These are phyloP conservation scores for Oeneis ivallda DNA, from an alignment of 2,888 invertebrate genomes.

Conservation along the genomic window DNA sequence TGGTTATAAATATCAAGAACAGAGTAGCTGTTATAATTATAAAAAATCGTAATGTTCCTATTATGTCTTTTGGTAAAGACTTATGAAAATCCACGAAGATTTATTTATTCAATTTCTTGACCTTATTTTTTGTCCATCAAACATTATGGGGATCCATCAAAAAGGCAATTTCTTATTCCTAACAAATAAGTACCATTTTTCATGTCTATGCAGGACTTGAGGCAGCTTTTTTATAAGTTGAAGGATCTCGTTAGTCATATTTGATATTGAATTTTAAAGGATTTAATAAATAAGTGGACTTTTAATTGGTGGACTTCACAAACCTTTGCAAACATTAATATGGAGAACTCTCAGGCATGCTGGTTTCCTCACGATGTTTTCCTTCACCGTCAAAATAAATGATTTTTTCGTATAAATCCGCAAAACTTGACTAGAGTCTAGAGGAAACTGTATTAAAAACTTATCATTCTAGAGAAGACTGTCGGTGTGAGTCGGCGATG, in stretches of 20 bases:
- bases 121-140: slow-evolving; percentile 18
- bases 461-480: too few species aligned
- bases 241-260: slow-evolving; percentile 3
- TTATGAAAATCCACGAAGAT: not conserved
- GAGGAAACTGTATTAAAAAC: too few species aligned
- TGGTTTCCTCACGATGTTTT: too few species aligned
- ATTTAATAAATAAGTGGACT: not conserved
- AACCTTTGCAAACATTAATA: too few species aligned
- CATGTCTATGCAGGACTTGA: not conserved
- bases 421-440: too few species aligned
- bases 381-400: too few species aligned
- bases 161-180: slow-evolving; percentile 18
- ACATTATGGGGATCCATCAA: slow-evolving; percentile 16
- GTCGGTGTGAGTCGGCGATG: too few species aligned
- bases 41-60: not conserved
- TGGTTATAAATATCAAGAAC: too few species aligned
- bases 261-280: not conserved
- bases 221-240: slow-evolving; percentile 10
- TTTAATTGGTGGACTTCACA: too few species aligned
- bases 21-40: too few species aligned
- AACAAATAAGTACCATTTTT: slow-evolving; percentile 22
- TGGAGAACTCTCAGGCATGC: too few species aligned
- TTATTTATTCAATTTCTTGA: slow-evolving; percentile 18
- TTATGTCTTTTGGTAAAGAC: not conserved
- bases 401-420: too few species aligned